phyloP scores from a whole-genome alignment of 1,140 invertebrate genomes.

The Stegodyphus mimosarum region DNA sequence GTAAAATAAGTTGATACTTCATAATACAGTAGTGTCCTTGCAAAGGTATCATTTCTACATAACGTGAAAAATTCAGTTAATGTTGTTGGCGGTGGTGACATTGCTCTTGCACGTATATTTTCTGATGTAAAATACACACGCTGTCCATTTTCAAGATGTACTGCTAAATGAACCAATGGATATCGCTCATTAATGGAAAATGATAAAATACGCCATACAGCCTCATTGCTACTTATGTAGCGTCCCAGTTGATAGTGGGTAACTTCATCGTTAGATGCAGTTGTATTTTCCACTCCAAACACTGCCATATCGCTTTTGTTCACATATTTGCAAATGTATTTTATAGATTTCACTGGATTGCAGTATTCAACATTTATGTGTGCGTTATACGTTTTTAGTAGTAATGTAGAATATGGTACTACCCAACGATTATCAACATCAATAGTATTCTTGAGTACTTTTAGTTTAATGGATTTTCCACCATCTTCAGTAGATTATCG shows the following conservation, averaged over 20 bases:
- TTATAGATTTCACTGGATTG: constrained; percentile 63
- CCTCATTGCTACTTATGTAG: constrained; percentile 62
- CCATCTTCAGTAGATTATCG: too few relatives aligned
- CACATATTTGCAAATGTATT: constrained; percentile 64
- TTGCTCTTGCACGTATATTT: too few relatives aligned
- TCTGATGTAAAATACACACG: too few relatives aligned
- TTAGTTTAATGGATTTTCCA: too few relatives aligned
- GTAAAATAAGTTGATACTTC: too few relatives aligned
- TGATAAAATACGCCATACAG: constrained; percentile 63
- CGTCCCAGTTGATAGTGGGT: constrained; percentile 50
- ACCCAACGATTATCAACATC: constrained; percentile 64
- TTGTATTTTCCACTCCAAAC: constrained; percentile 5
- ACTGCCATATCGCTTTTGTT: constrained; percentile 63
- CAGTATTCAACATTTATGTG: constrained; percentile 67
- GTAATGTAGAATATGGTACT: constrained; percentile 62
- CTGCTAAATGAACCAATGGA: too few relatives aligned
- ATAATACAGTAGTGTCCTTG: too few relatives aligned
- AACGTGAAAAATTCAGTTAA: too few relatives aligned
- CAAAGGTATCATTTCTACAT: too few relatives aligned
- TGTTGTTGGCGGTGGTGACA: too few relatives aligned
- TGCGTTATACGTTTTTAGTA: constrained; percentile 63
- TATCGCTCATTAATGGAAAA: constrained; percentile 62
- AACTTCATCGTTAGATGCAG: constrained; percentile 41
- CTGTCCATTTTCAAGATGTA: too few relatives aligned
- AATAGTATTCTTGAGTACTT: too few relatives aligned